These are phyloP conservation scores for Archaeoteleia sp. DNA, from an alignment of 2,888 invertebrate genomes.

Conservation along the genomic window DNA sequence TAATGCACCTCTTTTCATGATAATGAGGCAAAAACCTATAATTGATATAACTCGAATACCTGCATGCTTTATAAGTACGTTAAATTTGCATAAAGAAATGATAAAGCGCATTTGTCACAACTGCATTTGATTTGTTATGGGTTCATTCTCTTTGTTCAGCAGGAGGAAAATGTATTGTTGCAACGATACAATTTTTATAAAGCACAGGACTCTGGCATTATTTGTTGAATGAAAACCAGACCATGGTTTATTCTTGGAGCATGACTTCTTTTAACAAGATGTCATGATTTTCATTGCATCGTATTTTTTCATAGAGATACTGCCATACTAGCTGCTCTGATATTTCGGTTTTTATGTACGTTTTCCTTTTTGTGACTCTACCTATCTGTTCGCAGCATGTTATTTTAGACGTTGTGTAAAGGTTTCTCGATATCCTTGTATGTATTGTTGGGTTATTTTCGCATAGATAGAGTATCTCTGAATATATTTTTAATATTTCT, in stretches of 20 bases:
- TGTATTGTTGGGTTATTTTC: too few relatives aligned
- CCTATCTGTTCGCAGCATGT: constrained; percentile 12
- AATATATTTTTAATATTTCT: too few relatives aligned
- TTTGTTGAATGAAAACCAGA: background rate
- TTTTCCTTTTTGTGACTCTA: constrained; percentile 12
- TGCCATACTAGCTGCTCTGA: background rate
- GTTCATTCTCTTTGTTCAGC: background rate
- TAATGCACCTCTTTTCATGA: constrained; percentile 33
- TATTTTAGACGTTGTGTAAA: background rate
- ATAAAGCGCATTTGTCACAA: constrained; percentile 17
- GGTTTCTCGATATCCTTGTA: background rate
- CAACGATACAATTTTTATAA: constrained; percentile 7
- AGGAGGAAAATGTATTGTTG: constrained; percentile 4
- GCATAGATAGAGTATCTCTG: too few relatives aligned
- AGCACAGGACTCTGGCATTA: background rate
- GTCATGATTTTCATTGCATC: constrained; percentile 6
- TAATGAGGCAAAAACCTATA: constrained; percentile 27
- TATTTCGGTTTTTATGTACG: constrained; percentile 1
- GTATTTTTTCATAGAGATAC: constrained; percentile 1
- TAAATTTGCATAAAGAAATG: constrained; percentile 30
- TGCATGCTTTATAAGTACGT: constrained; percentile 16
- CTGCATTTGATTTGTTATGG: constrained; percentile 11
- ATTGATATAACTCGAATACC: constrained; percentile 21
- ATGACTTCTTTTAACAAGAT: constrained; percentile 7
- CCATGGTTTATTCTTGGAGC: background rate